Evolutionary conservation across 2,797 vertebrate species (phyloP).

Genomic region (Channa striata): DNA sequence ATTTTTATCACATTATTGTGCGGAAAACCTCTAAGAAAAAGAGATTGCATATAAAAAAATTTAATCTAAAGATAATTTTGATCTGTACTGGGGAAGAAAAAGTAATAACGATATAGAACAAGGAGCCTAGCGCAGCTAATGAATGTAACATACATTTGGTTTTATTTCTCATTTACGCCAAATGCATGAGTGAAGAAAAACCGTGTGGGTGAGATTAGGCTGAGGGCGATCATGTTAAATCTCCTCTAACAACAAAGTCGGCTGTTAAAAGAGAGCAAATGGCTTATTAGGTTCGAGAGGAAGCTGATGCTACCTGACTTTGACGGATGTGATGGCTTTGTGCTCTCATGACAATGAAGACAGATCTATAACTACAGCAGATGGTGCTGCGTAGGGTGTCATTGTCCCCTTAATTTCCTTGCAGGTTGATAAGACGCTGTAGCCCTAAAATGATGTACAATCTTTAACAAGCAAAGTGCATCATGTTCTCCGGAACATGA

Average conservation of each 20-base stretch:
- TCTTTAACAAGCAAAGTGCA: slow-evolving; percentile 2
- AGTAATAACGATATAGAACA: neutral
- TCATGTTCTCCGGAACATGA: neutral
- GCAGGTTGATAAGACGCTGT: neutral
- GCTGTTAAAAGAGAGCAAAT: neutral
- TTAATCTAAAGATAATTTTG: neutral
- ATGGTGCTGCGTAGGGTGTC: slow-evolving; percentile 15
- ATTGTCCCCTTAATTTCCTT: neutral
- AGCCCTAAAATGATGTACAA: neutral
- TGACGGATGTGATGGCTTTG: slow-evolving; percentile 20
- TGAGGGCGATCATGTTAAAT: neutral
- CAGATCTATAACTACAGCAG: slow-evolving; percentile 26
- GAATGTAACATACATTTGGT: neutral
- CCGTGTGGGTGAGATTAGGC: neutral
- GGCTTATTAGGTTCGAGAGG: neutral
- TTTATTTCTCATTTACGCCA: neutral
- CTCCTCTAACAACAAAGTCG: neutral
- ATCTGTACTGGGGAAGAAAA: neutral
- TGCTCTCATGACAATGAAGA: neutral
- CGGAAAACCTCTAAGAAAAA: no score
- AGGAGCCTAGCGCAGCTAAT: neutral
- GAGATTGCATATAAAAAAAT: no score
- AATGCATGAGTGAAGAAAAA: neutral
- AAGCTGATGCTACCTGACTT: neutral
- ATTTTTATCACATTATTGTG: no score